Conservation (phyloP, 2,113 vertebrate genomes). For the Ophiodon elongatus region DNA sequence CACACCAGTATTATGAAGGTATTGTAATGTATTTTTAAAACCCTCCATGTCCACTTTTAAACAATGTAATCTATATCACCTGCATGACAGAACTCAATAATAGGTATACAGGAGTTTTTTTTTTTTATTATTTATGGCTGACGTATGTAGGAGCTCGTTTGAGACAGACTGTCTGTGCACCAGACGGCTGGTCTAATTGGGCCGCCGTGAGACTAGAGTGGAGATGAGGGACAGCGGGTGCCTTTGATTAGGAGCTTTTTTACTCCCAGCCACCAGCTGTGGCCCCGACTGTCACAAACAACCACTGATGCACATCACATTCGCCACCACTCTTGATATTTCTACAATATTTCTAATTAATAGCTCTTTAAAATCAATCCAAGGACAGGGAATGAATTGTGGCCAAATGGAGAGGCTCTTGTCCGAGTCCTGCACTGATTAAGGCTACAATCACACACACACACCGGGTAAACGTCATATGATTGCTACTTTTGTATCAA, state of each 20-base stretch:
- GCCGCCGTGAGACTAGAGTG: constrained; percentile 40
- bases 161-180: constrained; percentile 37
- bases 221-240: constrained; percentile 52
- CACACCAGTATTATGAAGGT: not conserved
- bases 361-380: not conserved
- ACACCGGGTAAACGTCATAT: not conserved
- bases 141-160: not conserved
- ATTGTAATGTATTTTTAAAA: not conserved
- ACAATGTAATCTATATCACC: not conserved
- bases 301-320: constrained; percentile 27
- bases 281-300: constrained; percentile 65
- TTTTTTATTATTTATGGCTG: not conserved
- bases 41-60: not conserved
- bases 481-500: not conserved
- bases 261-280: constrained; percentile 68
- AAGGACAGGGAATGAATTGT: not conserved
- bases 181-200: constrained; percentile 79
- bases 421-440: constrained; percentile 33
- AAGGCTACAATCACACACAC: not conserved
- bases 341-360: constrained; percentile 16
- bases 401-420: constrained; percentile 26
- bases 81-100: not conserved
- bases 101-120: not conserved
- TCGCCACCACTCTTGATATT: not conserved
- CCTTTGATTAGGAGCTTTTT: constrained; percentile 72